Base-by-base conservation (phyloP, 92 coral and sea anemone species). In the Anthopleura xanthogrammica region DNA sequence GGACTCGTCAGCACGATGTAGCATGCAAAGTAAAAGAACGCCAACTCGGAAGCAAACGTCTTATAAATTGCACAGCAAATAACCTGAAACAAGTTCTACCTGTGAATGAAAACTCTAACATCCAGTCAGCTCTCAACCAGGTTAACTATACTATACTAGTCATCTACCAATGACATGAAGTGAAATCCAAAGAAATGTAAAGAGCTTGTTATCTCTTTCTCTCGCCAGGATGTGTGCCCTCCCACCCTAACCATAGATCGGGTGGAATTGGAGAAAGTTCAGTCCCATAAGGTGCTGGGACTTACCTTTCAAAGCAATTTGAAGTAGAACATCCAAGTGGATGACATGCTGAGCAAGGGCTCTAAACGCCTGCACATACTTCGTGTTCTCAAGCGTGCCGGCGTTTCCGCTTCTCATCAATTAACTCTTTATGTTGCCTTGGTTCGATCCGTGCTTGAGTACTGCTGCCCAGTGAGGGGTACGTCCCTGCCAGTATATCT, bases 201-300 rank as follows among this genome's bases (percentile, higher is more conserved):
- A 60, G 65, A 60, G 20, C 65, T 60, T 11, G 65, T 16, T 16
- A 19, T 60, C 65, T 29, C 36, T 29, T 60, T 60, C 20, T 4
- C 22, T 6, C 65, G 65, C 65, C 16, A 16, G 0, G 65, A 60
- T 4, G 22, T 19, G 16, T 6, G 65, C 12, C 8, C 72, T 64
- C 39, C 72, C 17, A 22, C 72, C 12, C 72, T 64, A 17, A 64
- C 39, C 6, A 64, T 64, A 3, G 72, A 64, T 22, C 8, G 39
- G 4, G 72, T 64, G 3, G 39, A 64, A 1, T 68, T 81, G 77
- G 84, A 78, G 52, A 78, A 16, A 52, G 81, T 78, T 3, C 81
- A 78, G 20, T 78, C 64, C 36, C 81, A 78, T 78, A 54, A 78
- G 80, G 81, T 78, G 8, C 22, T 78, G 66, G 81, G 81, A 23